Percentiles rank a stretch among this genome's conserved stretches.
Conservation (phyloP, 2,113 vertebrate species). For the Melanerpes aurifrons region DNA sequence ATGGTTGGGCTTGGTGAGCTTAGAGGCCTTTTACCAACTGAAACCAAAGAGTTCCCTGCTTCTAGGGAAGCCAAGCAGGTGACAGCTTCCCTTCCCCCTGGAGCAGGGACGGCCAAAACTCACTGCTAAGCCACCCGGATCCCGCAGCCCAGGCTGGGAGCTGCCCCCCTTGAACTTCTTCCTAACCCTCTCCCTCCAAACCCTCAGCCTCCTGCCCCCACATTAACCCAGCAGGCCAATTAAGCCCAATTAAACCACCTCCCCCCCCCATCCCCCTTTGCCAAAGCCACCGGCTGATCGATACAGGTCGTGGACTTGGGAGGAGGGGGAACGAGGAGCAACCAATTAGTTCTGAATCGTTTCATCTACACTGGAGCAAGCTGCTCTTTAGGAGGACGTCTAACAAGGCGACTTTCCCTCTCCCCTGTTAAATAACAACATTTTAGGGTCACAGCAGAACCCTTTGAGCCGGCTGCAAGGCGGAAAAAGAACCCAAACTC, state of each 20-base stretch:
- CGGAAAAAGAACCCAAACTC: background rate
- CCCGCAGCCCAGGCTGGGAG: background rate
- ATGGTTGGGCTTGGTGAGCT: too few relatives aligned
- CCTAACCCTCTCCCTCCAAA: background rate
- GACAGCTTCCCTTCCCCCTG: background rate
- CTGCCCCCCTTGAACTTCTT: too few relatives aligned
- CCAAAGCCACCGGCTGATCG: background rate
- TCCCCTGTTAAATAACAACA: background rate
- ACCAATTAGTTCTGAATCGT: background rate
- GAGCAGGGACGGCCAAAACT: background rate
- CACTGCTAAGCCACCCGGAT: fast-evolving
- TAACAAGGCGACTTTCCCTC: background rate
- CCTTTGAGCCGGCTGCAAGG: background rate
- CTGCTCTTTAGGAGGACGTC: background rate
- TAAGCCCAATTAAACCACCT: background rate
- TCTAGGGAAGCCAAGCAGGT: background rate
- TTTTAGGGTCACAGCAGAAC: background rate
- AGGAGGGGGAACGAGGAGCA: background rate
- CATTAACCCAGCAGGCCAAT: background rate
- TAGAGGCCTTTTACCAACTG: too few relatives aligned
- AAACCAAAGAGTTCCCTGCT: too few relatives aligned
- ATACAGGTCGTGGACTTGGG: fast-evolving
- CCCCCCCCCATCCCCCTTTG: background rate
- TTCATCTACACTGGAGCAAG: background rate
- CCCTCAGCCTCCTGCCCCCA: background rate